Evolutionary conservation across 2,888 invertebrate genomes (phyloP).

Genomic region (Tenthredo amoena): DNA sequence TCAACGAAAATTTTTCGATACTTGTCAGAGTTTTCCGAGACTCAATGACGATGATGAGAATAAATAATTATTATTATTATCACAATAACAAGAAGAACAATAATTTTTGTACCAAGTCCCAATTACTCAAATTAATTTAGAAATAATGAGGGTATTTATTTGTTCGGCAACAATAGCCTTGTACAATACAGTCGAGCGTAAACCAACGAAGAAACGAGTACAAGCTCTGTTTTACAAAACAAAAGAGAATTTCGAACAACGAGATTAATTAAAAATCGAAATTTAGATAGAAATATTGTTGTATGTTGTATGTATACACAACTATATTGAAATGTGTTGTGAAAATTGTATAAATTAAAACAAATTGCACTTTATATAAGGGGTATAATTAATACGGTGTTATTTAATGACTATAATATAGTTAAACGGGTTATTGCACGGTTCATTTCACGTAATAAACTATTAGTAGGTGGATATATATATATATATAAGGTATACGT

Average conservation of each 20-base stretch:
- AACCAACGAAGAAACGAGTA: not conserved
- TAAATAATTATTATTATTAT: not conserved
- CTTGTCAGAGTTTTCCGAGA: not conserved
- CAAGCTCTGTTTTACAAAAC: not conserved
- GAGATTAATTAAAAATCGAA: not conserved
- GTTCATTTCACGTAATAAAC: constrained; percentile 66
- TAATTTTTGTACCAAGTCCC: not conserved
- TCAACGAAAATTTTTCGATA: not conserved
- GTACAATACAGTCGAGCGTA: not conserved
- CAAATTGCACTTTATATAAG: not conserved
- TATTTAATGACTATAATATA: not conserved
- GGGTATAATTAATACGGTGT: not conserved
- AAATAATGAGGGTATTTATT: constrained; percentile 21
- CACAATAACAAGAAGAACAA: not conserved
- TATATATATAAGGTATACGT: not conserved
- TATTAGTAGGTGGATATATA: constrained; percentile 38
- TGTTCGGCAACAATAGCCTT: constrained; percentile 16
- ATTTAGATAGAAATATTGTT: not conserved
- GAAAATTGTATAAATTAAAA: not conserved
- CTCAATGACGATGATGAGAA: not conserved
- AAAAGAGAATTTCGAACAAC: not conserved
- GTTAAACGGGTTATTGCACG: constrained; percentile 53
- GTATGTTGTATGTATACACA: not conserved
- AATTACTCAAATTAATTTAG: constrained; percentile 6
- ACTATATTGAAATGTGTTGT: not conserved